Base-by-base conservation (phyloP, 1,140 invertebrate genomes). In the Bombyx mandarina region DNA sequence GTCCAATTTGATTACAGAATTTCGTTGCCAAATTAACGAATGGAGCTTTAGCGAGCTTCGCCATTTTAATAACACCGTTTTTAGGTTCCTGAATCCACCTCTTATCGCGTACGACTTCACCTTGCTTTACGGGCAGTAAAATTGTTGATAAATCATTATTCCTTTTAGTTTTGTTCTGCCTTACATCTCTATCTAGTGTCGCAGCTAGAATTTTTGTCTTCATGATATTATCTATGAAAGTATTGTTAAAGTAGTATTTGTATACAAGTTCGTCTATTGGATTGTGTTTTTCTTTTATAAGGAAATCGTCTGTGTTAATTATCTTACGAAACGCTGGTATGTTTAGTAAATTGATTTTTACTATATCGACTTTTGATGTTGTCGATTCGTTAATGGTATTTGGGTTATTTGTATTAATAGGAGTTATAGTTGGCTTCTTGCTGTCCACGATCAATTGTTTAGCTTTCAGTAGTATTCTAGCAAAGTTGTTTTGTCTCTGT, bases 191-290 rank as follows among this genome's bases (percentile, higher is more conserved):
- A 8, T 57, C 70, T 6, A 72, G 68, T 22, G 61, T n/a, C 1
- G 56, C 51, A 8, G 54, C 60, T 43, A 65, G 52, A 48, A 86
- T 67, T 63, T 83, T 82, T 35, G 63, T 77, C 48, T 69, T 82
- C 67, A 84, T 82, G 7, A 86, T 45, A 43, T 71, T 76, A 54
- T 82, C 78, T 26, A 84, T 80, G 26, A 80, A 80, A 1, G 82
- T 86, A 46, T 86, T 86, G 43, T 86, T 86, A 43, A 86, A 86
- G 48, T 86, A 86, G 47, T 79, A 82, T 71, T 84, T 86, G 52
- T 82, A 84, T 43, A 86, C 71, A 61, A 86, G 72, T 60, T 86
- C 81, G 50, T 86, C 82, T 1, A 84, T 72, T 12, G 72, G 54
- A 35, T 82, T 67, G 6, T 78, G 65, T 73, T 82, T 86, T 52